Conservation (phyloP, 1,140 invertebrate species). For the Caenorhabditis latens region DNA sequence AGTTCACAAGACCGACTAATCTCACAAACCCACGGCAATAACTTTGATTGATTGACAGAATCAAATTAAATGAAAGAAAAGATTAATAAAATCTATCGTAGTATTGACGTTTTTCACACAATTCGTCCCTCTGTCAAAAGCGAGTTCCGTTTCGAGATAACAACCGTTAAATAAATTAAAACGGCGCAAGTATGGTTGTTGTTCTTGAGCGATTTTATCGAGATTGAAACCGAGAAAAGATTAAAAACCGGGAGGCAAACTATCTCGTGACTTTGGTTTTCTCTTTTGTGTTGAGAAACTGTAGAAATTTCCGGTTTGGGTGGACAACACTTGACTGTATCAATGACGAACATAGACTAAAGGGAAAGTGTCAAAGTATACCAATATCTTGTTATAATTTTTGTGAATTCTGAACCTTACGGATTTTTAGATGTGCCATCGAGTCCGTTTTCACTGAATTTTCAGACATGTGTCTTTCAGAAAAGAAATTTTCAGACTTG, state of each 20-base stretch:
- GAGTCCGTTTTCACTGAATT: too few relatives aligned
- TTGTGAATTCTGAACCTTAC: too few relatives aligned
- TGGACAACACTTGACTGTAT: neutral
- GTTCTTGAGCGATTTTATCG: conserved; percentile 31
- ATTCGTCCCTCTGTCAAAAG: neutral
- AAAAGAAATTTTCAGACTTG: too few relatives aligned
- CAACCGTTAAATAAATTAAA: conserved; percentile 15
- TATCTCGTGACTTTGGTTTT: neutral
- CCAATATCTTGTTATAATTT: too few relatives aligned
- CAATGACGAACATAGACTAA: neutral
- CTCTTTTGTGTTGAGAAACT: neutral
- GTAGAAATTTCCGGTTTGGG: neutral
- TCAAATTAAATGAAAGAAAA: neutral
- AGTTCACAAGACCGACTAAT: neutral
- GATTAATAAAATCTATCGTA: neutral
- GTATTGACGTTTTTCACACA: neutral
- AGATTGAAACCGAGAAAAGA: neutral
- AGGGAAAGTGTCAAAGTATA: too few relatives aligned
- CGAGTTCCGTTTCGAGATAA: neutral
- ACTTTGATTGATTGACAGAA: neutral
- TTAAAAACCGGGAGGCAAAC: neutral
- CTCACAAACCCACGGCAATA: too few relatives aligned
- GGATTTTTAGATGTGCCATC: too few relatives aligned
- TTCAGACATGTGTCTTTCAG: too few relatives aligned
- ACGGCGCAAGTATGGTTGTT: conserved; percentile 10